Conservation (phyloP, 2,797 vertebrate species). For the Adelosebastes latens region DNA sequence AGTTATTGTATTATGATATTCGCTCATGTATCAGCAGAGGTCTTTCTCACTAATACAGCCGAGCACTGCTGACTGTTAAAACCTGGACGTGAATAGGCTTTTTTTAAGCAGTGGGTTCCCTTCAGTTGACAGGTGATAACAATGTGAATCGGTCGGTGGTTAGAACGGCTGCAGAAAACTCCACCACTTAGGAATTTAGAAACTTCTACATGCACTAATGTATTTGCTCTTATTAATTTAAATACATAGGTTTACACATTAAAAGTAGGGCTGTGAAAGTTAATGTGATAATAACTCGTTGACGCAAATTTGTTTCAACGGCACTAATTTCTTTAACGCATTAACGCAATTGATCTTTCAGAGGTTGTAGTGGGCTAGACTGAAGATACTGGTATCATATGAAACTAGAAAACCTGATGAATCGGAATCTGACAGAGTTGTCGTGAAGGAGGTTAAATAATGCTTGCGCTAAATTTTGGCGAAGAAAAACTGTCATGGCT, state of each 20-base stretch:
- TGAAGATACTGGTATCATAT: too few relatives aligned
- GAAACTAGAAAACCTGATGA: too few relatives aligned
- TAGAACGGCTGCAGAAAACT: not conserved
- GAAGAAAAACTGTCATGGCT: too few relatives aligned
- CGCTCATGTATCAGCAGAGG: not conserved
- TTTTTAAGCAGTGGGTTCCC: not conserved
- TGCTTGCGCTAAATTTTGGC: too few relatives aligned
- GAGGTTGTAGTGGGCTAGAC: too few relatives aligned
- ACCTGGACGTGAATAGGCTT: not conserved
- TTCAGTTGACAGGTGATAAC: not conserved
- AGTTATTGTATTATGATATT: conserved; percentile 7
- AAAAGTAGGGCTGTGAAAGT: not conserved
- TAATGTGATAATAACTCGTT: too few relatives aligned
- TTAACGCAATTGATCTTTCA: too few relatives aligned
- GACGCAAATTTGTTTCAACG: too few relatives aligned
- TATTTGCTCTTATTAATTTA: not conserved
- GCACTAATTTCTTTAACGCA: too few relatives aligned
- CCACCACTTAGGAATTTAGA: not conserved
- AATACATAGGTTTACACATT: not conserved
- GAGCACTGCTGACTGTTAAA: not conserved
- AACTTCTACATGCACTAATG: not conserved
- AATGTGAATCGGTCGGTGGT: not conserved
- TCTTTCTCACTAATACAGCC: not conserved
- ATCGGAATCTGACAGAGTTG: too few relatives aligned
- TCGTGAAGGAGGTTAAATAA: too few relatives aligned